phyloP scores from a whole-genome alignment of 2,888 invertebrate genomes.

The Phyto melanocephala region DNA sequence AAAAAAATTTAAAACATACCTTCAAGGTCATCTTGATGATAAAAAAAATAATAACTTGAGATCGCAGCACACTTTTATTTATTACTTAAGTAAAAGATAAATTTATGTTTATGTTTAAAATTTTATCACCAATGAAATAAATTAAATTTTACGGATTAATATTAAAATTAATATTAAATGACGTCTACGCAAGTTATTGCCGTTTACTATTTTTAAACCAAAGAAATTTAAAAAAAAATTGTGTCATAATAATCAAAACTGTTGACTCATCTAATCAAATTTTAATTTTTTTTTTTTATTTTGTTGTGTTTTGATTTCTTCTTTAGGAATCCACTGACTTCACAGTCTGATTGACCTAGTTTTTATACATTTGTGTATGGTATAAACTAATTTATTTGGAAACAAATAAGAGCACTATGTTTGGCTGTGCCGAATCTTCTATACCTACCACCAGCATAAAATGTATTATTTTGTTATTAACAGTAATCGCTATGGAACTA shows the following conservation, averaged over 20 bases:
- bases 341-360: conserved; percentile 33
- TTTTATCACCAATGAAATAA: not conserved
- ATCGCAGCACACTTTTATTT: not conserved
- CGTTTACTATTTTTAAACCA: too few relatives aligned
- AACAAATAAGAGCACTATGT: too few relatives aligned
- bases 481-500: too few relatives aligned
- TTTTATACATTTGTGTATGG: too few relatives aligned
- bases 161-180: not conserved
- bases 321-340: conserved; percentile 30
- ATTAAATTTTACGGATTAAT: too few relatives aligned
- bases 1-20: not conserved
- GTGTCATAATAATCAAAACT: conserved; percentile 27
- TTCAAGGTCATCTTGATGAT: not conserved
- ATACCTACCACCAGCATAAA: too few relatives aligned
- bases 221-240: too few relatives aligned
- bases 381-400: too few relatives aligned
- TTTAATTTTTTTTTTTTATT: too few relatives aligned
- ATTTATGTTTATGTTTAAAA: not conserved
- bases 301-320: conserved; percentile 1
- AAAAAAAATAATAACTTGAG: too few relatives aligned
- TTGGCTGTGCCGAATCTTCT: too few relatives aligned
- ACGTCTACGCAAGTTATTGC: not conserved
- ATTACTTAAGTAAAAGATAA: not conserved
- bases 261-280: conserved; percentile 32
- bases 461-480: too few relatives aligned